These are phyloP conservation scores for Tuta absoluta DNA, from an alignment of 2,888 invertebrate genomes.

Conservation along the genomic window DNA sequence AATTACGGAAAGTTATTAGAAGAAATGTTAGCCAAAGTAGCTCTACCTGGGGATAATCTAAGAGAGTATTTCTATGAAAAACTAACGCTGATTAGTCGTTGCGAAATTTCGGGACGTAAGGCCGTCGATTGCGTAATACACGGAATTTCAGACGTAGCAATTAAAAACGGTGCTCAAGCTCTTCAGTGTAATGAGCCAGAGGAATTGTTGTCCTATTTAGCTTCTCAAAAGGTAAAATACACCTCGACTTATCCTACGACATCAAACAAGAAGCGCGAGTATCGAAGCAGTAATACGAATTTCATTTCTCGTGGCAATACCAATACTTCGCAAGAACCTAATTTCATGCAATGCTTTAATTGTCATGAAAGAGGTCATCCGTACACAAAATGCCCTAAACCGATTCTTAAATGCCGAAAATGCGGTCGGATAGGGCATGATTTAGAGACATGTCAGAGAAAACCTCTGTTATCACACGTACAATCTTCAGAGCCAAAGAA, in stretches of 20 bases:
- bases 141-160: slow-evolving; percentile 30
- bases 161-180: slow-evolving; percentile 32
- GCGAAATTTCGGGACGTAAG: slow-evolving; percentile 33
- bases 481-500: not conserved
- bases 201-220: slow-evolving; percentile 25
- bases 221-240: slow-evolving; percentile 22
- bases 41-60: slow-evolving; percentile 27
- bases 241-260: not conserved
- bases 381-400: slow-evolving; percentile 4
- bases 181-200: slow-evolving; percentile 28
- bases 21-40: slow-evolving; percentile 34
- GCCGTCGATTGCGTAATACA: slow-evolving; percentile 33
- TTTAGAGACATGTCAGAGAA: not conserved
- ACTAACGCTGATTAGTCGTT: slow-evolving; percentile 30
- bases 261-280: not conserved
- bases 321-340: not conserved
- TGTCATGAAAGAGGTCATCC: slow-evolving; percentile 3
- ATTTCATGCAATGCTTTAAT: not conserved
- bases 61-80: slow-evolving; percentile 36
- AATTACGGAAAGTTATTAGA: slow-evolving; percentile 35
- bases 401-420: not conserved
- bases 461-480: slow-evolving; percentile 1
- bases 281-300: not conserved
- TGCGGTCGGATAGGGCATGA: slow-evolving; percentile 12
- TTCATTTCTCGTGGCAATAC: not conserved